Evolutionary conservation across 1,140 invertebrate species (phyloP).

Genomic region (Gonatopus flavifemur): DNA sequence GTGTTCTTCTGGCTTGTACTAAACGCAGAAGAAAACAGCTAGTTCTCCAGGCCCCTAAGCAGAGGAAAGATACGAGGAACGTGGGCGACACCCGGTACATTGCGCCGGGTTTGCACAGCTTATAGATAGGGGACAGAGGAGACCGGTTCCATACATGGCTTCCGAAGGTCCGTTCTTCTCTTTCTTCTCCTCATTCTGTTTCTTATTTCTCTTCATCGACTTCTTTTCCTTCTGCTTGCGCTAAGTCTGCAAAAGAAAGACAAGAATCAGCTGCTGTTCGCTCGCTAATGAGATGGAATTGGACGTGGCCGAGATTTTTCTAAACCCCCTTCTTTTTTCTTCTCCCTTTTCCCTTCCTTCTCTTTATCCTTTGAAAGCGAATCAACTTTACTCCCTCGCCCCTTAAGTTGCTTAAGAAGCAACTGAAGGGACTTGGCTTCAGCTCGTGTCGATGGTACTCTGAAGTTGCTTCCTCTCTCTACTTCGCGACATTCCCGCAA

Average conservation of each 20-base stretch:
- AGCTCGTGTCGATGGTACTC: constrained; percentile 20
- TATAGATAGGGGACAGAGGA: constrained; percentile 50
- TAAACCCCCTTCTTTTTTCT: too few relatives aligned
- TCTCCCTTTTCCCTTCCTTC: too few relatives aligned
- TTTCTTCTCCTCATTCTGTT: too few relatives aligned
- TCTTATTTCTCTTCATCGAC: too few relatives aligned
- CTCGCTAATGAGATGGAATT: constrained; percentile 61
- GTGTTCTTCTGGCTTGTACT: too few relatives aligned
- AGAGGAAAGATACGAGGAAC: constrained; percentile 38
- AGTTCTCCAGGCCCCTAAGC: too few relatives aligned
- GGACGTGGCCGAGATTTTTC: constrained; percentile 60
- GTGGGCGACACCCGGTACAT: constrained; percentile 56
- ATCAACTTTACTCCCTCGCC: too few relatives aligned
- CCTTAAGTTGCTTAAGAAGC: neutral
- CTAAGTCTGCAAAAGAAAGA: constrained; percentile 53
- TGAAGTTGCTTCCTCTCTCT: constrained; percentile 31
- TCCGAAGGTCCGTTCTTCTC: too few relatives aligned
- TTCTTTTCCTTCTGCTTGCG: constrained; percentile 55
- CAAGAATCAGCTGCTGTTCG: constrained; percentile 57
- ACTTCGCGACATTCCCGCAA: constrained; percentile 58
- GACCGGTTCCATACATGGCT: constrained; percentile 61
- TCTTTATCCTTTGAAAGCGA: constrained; percentile 26
- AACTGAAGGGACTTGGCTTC: neutral
- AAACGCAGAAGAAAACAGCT: too few relatives aligned
- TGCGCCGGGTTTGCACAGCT: constrained; percentile 33